phyloP scores from a whole-genome alignment of 2,888 invertebrate genomes.

The Sericinus montela region DNA sequence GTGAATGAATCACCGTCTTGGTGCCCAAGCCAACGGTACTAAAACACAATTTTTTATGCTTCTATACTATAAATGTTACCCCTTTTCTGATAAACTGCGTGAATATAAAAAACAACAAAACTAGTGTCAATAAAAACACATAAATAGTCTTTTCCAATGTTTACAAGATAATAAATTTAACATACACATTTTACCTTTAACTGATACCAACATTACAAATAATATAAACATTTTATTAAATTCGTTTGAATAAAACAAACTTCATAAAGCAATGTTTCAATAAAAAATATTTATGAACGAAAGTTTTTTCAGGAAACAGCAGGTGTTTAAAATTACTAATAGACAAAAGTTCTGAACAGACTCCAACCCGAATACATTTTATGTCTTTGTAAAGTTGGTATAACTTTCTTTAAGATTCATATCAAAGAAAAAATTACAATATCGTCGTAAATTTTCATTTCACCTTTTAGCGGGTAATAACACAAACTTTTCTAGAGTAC shows the following conservation, averaged over 20 bases:
- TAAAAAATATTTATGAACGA: constrained; percentile 19
- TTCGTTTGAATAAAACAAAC: constrained; percentile 12
- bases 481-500: no score
- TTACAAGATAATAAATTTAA: no score
- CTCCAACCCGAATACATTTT: constrained; percentile 6
- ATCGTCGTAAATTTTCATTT: background rate
- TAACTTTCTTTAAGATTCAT: background rate
- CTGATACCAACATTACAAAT: background rate
- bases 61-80: no score
- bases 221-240: constrained; percentile 6
- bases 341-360: constrained; percentile 10
- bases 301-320: constrained; percentile 15
- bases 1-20: no score
- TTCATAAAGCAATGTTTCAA: constrained; percentile 9
- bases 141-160: no score
- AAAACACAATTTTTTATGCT: no score
- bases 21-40: no score
- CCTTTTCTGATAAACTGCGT: no score
- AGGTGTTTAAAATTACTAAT: constrained; percentile 20
- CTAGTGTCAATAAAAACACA: no score
- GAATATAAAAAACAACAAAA: no score
- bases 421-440: background rate
- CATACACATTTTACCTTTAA: no score
- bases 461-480: no score
- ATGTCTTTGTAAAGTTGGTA: constrained; percentile 2